Evolutionary conservation across 2,797 vertebrate genomes (phyloP).

Genomic region (Lemur catta): DNA sequence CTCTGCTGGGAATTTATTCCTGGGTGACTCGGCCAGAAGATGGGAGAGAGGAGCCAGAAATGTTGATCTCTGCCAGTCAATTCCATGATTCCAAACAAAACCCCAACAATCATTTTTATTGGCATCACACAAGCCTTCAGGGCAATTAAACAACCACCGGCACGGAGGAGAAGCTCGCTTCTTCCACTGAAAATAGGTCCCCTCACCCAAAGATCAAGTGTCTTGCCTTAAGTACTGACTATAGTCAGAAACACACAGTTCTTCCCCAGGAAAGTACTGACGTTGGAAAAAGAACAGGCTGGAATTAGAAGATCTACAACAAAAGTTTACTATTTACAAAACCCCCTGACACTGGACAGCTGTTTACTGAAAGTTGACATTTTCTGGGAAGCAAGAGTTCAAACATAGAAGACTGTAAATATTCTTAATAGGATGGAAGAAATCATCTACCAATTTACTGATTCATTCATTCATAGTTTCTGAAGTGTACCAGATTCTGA

Average conservation of each 20-base stretch:
- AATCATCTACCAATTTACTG: background rate
- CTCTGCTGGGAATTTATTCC: background rate
- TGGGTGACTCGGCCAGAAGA: background rate
- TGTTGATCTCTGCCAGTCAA: background rate
- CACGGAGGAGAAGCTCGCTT: background rate
- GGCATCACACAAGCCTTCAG: background rate
- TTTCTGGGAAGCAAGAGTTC: slow-evolving; percentile 51
- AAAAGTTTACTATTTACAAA: slow-evolving; percentile 45
- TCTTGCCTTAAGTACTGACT: slow-evolving; percentile 23
- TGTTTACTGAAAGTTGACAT: background rate
- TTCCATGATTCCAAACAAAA: slow-evolving; percentile 26
- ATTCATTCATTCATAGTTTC: background rate
- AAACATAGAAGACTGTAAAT: slow-evolving; percentile 28
- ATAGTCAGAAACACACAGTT: background rate
- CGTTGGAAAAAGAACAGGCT: slow-evolving; percentile 7
- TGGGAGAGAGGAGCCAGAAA: background rate
- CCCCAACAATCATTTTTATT: background rate
- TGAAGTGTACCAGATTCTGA: background rate
- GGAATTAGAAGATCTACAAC: background rate
- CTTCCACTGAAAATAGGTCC: slow-evolving; percentile 2
- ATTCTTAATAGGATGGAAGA: slow-evolving; percentile 5
- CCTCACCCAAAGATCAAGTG: slow-evolving; percentile 13
- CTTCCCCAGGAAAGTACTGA: background rate
- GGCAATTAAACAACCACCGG: background rate
- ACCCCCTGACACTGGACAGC: background rate